Percentiles rank a stretch among this genome's conserved stretches.
Evolutionary conservation across 2,888 invertebrate species (phyloP).

Genomic region (Crioceris asparagi): DNA sequence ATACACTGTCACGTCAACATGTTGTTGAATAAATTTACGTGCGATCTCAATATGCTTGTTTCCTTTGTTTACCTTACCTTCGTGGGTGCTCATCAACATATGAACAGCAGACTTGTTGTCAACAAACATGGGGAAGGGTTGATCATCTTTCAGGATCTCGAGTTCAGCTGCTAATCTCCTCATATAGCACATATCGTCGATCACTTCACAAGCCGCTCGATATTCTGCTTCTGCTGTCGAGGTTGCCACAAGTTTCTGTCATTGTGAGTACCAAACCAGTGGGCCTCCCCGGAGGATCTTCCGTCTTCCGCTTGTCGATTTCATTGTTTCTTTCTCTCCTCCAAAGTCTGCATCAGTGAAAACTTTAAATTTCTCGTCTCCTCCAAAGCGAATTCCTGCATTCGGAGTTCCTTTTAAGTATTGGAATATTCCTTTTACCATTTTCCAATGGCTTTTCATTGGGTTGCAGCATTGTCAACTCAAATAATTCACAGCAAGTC

Average conservation of each 20-base stretch:
- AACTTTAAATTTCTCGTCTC: constrained; percentile 8
- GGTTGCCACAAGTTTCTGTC: no score
- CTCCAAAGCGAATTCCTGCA: constrained; percentile 22
- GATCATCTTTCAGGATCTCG: background rate
- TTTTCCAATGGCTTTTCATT: constrained; percentile 14
- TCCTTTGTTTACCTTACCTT: background rate
- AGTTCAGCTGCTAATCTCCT: no score
- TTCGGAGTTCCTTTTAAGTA: constrained; percentile 21
- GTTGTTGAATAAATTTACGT: background rate
- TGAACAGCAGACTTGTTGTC: no score
- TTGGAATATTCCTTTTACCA: constrained; percentile 17
- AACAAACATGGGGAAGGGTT: no score
- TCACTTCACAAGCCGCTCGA: constrained; percentile 20
- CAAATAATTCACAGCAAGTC: constrained; percentile 23
- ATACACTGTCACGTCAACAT: background rate
- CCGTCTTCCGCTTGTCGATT: no score
- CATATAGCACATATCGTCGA: background rate
- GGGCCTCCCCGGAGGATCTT: no score
- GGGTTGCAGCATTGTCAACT: constrained; percentile 16
- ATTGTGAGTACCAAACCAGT: no score
- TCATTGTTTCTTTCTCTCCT: constrained; percentile 22
- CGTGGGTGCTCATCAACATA: no score
- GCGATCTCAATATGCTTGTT: background rate
- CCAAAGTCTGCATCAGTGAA: constrained; percentile 15
- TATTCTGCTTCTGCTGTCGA: constrained; percentile 29